These are phyloP conservation scores for Agrotis puta DNA, from an alignment of 2,888 invertebrate species.

Conservation along the genomic window DNA sequence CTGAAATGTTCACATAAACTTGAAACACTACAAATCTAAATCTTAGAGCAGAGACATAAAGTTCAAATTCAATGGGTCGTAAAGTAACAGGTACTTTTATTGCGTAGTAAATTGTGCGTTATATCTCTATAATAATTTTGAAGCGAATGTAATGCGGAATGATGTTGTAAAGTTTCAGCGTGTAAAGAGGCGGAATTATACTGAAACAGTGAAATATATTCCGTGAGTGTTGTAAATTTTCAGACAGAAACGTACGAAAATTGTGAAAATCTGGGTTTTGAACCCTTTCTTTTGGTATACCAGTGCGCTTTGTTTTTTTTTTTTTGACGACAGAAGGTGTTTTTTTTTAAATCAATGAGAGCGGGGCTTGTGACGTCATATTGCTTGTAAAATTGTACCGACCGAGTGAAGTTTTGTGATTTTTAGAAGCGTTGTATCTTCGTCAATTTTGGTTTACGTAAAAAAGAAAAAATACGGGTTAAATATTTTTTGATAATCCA, in stretches of 20 bases:
- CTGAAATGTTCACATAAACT: constrained; percentile 25
- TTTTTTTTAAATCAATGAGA: too few relatives aligned
- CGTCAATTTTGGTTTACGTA: too few relatives aligned
- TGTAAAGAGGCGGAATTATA: constrained; percentile 26
- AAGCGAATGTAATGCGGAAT: constrained; percentile 26
- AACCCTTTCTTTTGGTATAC: too few relatives aligned
- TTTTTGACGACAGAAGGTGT: too few relatives aligned
- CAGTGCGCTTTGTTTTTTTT: too few relatives aligned
- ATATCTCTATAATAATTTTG: constrained; percentile 50
- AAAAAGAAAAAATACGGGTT: too few relatives aligned
- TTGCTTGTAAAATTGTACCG: too few relatives aligned
- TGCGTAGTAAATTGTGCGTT: constrained; percentile 37
- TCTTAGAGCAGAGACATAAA: constrained; percentile 16
- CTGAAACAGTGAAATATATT: constrained; percentile 18
- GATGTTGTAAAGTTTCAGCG: constrained; percentile 24
- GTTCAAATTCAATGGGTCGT: constrained; percentile 24
- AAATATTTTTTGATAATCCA: too few relatives aligned
- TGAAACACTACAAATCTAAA: constrained; percentile 25
- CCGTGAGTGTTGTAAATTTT: constrained; percentile 1
- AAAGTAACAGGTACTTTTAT: constrained; percentile 52
- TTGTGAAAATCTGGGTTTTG: neutral
- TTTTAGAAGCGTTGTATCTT: too few relatives aligned
- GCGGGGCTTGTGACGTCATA: too few relatives aligned
- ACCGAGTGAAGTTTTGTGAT: too few relatives aligned
- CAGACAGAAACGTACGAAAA: neutral